A percentile compares a stretch with the other conserved stretches of the same genome.
These are phyloP conservation scores for Tetragonula carbonaria DNA, from an alignment of 2,888 invertebrate genomes.

Conservation along the genomic window DNA sequence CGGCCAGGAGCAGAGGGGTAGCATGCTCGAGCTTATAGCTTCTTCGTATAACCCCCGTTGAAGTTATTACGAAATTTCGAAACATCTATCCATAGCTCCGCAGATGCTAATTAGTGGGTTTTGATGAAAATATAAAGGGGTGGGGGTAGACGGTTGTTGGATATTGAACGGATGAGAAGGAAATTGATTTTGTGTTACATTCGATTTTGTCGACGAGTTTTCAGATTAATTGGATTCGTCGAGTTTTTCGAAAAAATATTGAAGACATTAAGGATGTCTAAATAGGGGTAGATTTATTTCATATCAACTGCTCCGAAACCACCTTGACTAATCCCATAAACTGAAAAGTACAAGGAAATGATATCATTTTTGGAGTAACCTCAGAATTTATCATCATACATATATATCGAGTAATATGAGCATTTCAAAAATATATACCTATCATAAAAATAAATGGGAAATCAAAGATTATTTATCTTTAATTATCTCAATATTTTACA, in stretches of 20 bases:
- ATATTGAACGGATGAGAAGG: background rate
- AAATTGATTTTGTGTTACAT: background rate
- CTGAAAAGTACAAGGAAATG: too few relatives aligned
- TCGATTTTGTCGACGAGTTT: background rate
- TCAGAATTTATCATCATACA: too few relatives aligned
- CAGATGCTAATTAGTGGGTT: background rate
- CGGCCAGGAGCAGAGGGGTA: background rate
- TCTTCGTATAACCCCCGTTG: background rate
- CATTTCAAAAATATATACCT: too few relatives aligned
- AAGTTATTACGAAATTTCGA: conserved; percentile 11
- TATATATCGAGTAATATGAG: too few relatives aligned
- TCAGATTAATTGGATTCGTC: background rate
- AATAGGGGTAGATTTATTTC: too few relatives aligned
- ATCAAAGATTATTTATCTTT: background rate
- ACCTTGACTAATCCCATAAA: too few relatives aligned
- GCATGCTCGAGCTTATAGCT: background rate
- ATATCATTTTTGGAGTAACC: too few relatives aligned
- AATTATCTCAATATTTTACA: background rate
- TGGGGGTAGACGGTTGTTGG: background rate
- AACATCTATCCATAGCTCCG: background rate
- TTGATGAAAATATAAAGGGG: background rate
- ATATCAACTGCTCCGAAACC: too few relatives aligned
- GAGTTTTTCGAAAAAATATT: background rate
- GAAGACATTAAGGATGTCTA: too few relatives aligned
- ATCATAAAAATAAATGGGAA: background rate